phyloP scores from a whole-genome alignment of 30 jellyfish, hydroid and myxozoan genomes.

The Hydractinia symbiolongicarpus region DNA sequence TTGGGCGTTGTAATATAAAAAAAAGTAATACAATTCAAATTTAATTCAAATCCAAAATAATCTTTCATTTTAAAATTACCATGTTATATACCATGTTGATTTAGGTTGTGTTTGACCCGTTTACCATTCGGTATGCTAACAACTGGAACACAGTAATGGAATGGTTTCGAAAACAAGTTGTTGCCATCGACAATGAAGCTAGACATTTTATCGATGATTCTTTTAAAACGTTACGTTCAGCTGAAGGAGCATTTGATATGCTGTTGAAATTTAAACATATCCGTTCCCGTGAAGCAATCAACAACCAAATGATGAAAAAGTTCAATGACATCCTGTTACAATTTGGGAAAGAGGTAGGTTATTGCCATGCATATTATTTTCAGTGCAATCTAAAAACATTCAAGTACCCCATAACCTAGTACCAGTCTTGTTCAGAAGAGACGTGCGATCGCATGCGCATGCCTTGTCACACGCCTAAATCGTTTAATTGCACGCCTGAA shows the following conservation, averaged over 20 bases:
- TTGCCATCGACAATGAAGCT: conserved; percentile 90
- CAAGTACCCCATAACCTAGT: too few relatives aligned
- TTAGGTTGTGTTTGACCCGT: conserved; percentile 94
- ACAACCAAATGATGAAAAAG: conserved; percentile 92
- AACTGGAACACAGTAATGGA: conserved; percentile 82
- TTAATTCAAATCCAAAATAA: too few relatives aligned
- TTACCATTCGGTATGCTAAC: conserved; percentile 64
- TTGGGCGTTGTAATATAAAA: too few relatives aligned
- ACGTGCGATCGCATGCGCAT: too few relatives aligned
- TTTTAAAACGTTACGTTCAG: conserved; percentile 80
- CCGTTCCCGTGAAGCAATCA: conserved; percentile 92
- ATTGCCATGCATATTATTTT: background rate
- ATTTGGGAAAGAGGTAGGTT: conserved; percentile 81
- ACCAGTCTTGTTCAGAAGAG: too few relatives aligned
- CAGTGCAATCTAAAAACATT: too few relatives aligned
- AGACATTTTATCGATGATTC: conserved; percentile 95
- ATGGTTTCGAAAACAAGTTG: conserved; percentile 89
- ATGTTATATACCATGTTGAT: background rate
- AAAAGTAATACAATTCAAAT: too few relatives aligned
- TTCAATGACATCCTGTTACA: conserved; percentile 88
- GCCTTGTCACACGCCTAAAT: too few relatives aligned
- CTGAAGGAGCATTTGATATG: conserved; percentile 98
- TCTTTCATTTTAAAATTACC: too few relatives aligned
- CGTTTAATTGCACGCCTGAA: too few relatives aligned
- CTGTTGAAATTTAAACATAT: conserved; percentile 80